These are phyloP conservation scores for Andrena cerasifolii DNA, from an alignment of 1,140 invertebrate genomes.

Conservation along the genomic window DNA sequence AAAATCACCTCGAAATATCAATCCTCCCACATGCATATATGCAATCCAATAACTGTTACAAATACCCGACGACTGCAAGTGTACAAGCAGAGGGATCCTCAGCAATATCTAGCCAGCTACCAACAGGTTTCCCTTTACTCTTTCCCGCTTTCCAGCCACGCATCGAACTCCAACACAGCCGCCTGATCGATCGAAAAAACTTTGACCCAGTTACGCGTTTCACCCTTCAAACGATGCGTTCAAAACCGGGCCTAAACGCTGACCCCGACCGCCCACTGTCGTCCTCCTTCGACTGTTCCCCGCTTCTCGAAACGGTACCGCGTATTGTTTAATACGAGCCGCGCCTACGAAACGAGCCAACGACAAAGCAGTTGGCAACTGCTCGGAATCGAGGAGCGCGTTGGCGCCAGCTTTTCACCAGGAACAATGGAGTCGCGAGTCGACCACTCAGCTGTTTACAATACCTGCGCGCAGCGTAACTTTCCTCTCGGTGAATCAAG, in stretches of 20 bases:
- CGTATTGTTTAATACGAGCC: slow-evolving; percentile 13
- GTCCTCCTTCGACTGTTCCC: neutral
- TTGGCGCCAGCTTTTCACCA: slow-evolving; percentile 46
- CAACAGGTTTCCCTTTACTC: slow-evolving; percentile 14
- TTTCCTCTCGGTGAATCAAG: slow-evolving; percentile 50
- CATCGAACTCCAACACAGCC: slow-evolving; percentile 15
- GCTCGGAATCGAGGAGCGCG: slow-evolving; percentile 36
- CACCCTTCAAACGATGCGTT: slow-evolving; percentile 26
- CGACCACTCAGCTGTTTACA: slow-evolving; percentile 32
- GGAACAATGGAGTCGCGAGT: slow-evolving; percentile 43
- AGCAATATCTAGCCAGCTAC: neutral
- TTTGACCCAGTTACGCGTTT: slow-evolving; percentile 49
- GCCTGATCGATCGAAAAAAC: slow-evolving; percentile 53
- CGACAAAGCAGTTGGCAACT: slow-evolving; percentile 16
- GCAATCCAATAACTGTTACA: too few species aligned
- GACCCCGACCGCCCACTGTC: slow-evolving; percentile 10
- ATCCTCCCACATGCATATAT: too few species aligned
- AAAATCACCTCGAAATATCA: too few species aligned
- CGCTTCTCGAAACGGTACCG: neutral
- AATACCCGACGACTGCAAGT: too few species aligned
- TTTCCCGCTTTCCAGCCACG: neutral
- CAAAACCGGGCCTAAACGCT: slow-evolving; percentile 40
- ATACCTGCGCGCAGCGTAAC: slow-evolving; percentile 54
- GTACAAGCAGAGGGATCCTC: too few species aligned
- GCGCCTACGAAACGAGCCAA: slow-evolving; percentile 10